A percentile compares a stretch with the other conserved stretches of the same genome.
Evolutionary conservation across 2,113 vertebrate genomes (phyloP).

Genomic region (Actinemys pallida): DNA sequence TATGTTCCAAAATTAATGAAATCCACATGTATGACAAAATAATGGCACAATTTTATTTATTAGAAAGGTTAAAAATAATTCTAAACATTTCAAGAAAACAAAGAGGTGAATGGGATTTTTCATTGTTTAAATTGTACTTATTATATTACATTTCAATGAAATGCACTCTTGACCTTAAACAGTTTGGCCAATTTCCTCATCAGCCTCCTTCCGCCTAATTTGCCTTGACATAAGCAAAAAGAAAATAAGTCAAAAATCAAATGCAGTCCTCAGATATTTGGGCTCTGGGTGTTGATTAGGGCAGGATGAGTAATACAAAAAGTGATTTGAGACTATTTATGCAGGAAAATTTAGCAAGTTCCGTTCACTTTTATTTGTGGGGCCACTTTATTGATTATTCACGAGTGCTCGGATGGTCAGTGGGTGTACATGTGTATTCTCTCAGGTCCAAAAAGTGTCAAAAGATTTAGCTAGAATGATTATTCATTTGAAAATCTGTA

Average conservation of each 20-base stretch:
- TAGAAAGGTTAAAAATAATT: slow-evolving; percentile 75
- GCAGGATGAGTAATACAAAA: slow-evolving; percentile 69
- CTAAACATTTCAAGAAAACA: slow-evolving; percentile 75
- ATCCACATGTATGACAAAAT: slow-evolving; percentile 77
- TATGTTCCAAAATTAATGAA: slow-evolving; percentile 80
- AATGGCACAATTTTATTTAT: slow-evolving; percentile 80
- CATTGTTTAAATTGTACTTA: slow-evolving; percentile 74
- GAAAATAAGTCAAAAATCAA: slow-evolving; percentile 61
- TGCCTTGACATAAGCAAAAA: slow-evolving; percentile 70
- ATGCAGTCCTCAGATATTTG: slow-evolving; percentile 62
- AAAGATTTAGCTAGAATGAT: slow-evolving; percentile 16
- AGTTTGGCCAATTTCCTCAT: slow-evolving; percentile 68
- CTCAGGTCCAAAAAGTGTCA: slow-evolving; percentile 38
- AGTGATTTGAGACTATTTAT: neutral
- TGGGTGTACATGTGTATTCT: slow-evolving; percentile 53
- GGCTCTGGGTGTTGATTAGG: slow-evolving; percentile 59
- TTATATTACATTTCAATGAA: slow-evolving; percentile 73
- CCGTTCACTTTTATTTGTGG: slow-evolving; percentile 30
- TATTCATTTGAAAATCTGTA: neutral
- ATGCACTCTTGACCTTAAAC: slow-evolving; percentile 66
- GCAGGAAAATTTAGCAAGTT: neutral
- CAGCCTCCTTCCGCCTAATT: slow-evolving; percentile 74
- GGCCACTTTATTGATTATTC: slow-evolving; percentile 73
- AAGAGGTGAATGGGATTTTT: slow-evolving; percentile 71
- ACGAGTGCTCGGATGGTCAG: slow-evolving; percentile 67